These are phyloP conservation scores for Eilema caniola DNA, from an alignment of 2,888 invertebrate genomes.

Conservation along the genomic window DNA sequence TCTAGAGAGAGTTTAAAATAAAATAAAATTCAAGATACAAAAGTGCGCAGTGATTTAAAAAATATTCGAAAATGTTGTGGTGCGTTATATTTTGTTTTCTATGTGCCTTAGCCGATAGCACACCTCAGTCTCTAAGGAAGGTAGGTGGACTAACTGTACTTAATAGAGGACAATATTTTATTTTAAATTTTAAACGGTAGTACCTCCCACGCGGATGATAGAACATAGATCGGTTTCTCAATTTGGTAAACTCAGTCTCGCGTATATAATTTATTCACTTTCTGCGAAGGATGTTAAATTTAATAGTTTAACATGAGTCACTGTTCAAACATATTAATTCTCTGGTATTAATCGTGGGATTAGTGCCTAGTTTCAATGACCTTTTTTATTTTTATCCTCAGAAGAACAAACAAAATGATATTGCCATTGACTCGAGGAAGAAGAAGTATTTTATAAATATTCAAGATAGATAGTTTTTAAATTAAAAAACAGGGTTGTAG, in stretches of 20 bases:
- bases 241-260: slow-evolving; percentile 21
- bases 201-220: slow-evolving; percentile 22
- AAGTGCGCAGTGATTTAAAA: slow-evolving; percentile 7
- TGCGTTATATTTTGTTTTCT: slow-evolving; percentile 61
- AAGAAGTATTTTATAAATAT: no score
- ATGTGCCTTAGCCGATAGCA: slow-evolving; percentile 58
- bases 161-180: slow-evolving; percentile 40
- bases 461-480: no score
- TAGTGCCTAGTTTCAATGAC: not conserved
- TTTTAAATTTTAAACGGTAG: slow-evolving; percentile 29
- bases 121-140: slow-evolving; percentile 58
- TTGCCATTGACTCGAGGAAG: no score
- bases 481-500: no score
- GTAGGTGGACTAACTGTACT: slow-evolving; percentile 64
- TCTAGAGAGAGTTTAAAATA: slow-evolving; percentile 51
- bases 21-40: slow-evolving; percentile 20
- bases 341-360: not conserved
- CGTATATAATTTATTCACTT: slow-evolving; percentile 21
- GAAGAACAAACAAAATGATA: no score
- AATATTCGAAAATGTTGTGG: slow-evolving; percentile 62
- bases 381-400: not conserved
- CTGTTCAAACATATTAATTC: not conserved
- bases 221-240: slow-evolving; percentile 19
- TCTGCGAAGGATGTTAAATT: not conserved
- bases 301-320: not conserved